Base-by-base conservation (phyloP, 2,797 vertebrate species). In the Brachyrhaphis roseni region DNA sequence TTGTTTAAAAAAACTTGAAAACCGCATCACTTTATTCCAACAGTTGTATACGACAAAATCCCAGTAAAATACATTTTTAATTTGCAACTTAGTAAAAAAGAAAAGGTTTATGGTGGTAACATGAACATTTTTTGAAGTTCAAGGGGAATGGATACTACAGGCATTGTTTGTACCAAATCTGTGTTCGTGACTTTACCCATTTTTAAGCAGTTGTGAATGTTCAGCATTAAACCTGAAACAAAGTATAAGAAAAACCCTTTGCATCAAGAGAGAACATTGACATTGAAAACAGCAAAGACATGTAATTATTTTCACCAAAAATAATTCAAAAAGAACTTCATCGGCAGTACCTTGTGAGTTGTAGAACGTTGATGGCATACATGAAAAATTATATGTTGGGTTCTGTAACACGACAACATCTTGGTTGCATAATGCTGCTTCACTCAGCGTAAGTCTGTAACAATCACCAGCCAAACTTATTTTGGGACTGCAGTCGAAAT, bases 151-250 rank as follows among this genome's bases (percentile, higher is more conserved):
- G 5, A 64, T 64, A 36, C 62, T 64, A 36, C 16, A 64, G 1
- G 15, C 59, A 59, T 13, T 59, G 57, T 64, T 36, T 73, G 18
- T 5, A 46, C 23, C 49, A 55, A 7, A 41, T 74, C 23, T 53
- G 31, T 64, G 8, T 34, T 36, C 3, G 3, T 41, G 4, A 41
- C 41, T 57, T 74, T 74, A 74, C 73, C 51, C 28, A 7, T 34
- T 18, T 74, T 57, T 53, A 74, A 53, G 34, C 73, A 74, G 34
- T 41, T 74, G 51, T 74, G 7, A 43, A 74, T 53, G 1, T 74
- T 55, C 20, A 74, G 73, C 12, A 57, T 55, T 10, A 74, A 39
- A 57, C 49, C 73, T 57, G 73, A 36, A 74, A 13, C 13, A 74
- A 53, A 57, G n/a, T 2, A 41, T 43, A n/a, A 57, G 2, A 41